Evolutionary conservation across 2,888 invertebrate species (phyloP).

Genomic region (Ormyrus thymus): DNA sequence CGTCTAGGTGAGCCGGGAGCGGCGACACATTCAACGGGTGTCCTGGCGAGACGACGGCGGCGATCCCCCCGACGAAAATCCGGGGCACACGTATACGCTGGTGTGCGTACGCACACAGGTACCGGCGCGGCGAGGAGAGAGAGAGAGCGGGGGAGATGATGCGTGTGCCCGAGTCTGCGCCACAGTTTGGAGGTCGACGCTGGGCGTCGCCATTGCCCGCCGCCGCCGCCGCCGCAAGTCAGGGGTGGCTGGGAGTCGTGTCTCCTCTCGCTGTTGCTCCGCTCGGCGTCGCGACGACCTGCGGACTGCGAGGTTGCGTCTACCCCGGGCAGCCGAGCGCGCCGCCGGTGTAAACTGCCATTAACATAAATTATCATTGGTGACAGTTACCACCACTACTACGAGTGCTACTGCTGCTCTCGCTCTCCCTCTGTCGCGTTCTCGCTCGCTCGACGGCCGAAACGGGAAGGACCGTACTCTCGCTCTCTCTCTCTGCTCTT

Average conservation of each 20-base stretch:
- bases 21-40: constrained; percentile 57
- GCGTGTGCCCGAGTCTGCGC: constrained; percentile 31
- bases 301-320: constrained; percentile 65
- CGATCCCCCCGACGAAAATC: constrained; percentile 42
- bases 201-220: constrained; percentile 70
- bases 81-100: constrained; percentile 43
- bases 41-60: constrained; percentile 28
- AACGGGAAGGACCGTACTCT: constrained; percentile 42
- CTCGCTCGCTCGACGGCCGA: constrained; percentile 9
- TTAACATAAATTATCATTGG: constrained; percentile 79
- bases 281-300: constrained; percentile 68
- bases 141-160: background rate
- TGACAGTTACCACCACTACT: constrained; percentile 76
- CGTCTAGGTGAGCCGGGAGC: constrained; percentile 50
- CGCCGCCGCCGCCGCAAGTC: constrained; percentile 23
- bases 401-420: background rate
- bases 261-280: constrained; percentile 59
- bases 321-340: constrained; percentile 53
- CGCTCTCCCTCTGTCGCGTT: constrained; percentile 1
- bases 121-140: too few species aligned
- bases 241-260: constrained; percentile 35
- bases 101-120: constrained; percentile 19
- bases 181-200: constrained; percentile 60
- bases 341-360: constrained; percentile 70
- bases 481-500: constrained; percentile 11